Evolutionary conservation across 2,888 invertebrate genomes (phyloP).

Genomic region (Hermaeophaga mercurialis): DNA sequence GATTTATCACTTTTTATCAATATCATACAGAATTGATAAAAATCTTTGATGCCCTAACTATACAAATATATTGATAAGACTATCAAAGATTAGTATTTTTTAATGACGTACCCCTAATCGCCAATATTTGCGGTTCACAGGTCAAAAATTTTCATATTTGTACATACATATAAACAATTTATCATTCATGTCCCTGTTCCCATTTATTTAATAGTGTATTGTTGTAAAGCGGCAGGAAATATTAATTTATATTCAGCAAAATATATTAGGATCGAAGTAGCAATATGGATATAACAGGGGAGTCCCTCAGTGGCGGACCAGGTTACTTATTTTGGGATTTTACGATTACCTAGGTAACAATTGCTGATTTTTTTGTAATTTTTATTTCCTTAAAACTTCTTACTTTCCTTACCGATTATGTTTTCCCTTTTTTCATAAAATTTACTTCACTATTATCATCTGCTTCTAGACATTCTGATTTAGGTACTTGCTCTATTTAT

Average conservation of each 20-base stretch:
- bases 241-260: slow-evolving; percentile 13
- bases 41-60: not conserved
- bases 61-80: not conserved
- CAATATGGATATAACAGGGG: not conserved
- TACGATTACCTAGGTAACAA: no score
- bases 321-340: no score
- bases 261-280: slow-evolving; percentile 1
- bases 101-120: not conserved
- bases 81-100: not conserved
- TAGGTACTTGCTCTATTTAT: no score
- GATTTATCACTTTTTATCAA: not conserved
- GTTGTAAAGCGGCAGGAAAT: slow-evolving; percentile 5
- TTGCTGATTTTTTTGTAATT: no score
- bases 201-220: not conserved
- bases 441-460: no score
- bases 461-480: no score
- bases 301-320: not conserved
- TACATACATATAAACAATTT: not conserved
- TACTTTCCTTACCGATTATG: no score
- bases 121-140: not conserved
- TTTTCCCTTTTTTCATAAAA: no score
- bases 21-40: not conserved
- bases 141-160: not conserved
- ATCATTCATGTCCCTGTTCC: not conserved
- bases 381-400: no score